Percentiles rank a stretch among this genome's conserved stretches.
Conservation (phyloP, 2,113 vertebrate species). For the Plestiodon gilberti region DNA sequence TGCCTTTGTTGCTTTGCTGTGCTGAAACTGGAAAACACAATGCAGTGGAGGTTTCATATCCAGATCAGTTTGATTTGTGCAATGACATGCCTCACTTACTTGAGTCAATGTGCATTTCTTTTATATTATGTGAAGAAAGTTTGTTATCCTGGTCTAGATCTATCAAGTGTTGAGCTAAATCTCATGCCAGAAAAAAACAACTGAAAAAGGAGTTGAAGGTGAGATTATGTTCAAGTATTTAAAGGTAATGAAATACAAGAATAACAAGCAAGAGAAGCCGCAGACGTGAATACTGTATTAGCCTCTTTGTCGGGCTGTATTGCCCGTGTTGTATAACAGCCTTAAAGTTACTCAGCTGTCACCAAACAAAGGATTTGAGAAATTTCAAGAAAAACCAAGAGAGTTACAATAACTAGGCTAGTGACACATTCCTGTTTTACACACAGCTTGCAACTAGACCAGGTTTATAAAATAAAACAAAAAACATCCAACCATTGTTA, state of each 20-base stretch:
- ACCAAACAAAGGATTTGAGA: neutral
- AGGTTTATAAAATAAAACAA: too few relatives aligned
- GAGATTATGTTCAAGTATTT: neutral
- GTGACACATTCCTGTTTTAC: too few relatives aligned
- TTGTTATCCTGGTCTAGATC: neutral
- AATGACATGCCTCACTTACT: neutral
- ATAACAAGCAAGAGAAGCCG: neutral
- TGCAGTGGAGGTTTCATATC: neutral
- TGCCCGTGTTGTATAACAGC: neutral
- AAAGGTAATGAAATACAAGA: neutral
- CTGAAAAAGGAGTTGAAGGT: neutral
- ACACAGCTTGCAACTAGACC: too few relatives aligned
- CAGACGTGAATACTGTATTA: neutral
- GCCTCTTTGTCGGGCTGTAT: neutral
- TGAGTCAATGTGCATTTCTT: fast-evolving
- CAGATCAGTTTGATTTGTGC: neutral
- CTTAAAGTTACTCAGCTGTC: too few relatives aligned
- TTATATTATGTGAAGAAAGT: neutral
- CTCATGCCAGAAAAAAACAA: neutral
- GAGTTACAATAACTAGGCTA: too few relatives aligned
- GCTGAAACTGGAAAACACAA: neutral
- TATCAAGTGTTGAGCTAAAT: neutral
- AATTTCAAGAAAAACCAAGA: too few relatives aligned
- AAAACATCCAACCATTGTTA: too few relatives aligned
- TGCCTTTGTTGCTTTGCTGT: neutral